phyloP scores from a whole-genome alignment of 2,113 vertebrate genomes.

The Tauraco erythrolophus region DNA sequence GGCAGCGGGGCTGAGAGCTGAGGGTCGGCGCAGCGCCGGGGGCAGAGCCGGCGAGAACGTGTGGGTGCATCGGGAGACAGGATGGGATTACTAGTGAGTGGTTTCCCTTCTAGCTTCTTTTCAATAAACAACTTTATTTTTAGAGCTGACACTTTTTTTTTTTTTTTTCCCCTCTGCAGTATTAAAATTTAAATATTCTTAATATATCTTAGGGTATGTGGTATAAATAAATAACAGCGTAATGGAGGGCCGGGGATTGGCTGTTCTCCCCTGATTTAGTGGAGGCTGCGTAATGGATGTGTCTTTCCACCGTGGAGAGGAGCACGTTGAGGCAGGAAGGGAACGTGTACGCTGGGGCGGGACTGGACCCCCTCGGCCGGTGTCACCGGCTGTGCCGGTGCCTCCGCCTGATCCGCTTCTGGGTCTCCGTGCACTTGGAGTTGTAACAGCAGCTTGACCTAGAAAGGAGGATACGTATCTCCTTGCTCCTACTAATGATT shows the following conservation, averaged over 20 bases:
- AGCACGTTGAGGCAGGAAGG: not conserved
- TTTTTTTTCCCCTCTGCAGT: not conserved
- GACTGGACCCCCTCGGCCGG: not conserved
- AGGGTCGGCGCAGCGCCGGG: not conserved
- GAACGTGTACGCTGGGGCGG: not conserved
- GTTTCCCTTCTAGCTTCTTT: slow-evolving; percentile 62
- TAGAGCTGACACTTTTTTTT: slow-evolving; percentile 41
- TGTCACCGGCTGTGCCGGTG: not conserved
- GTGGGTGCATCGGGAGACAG: slow-evolving; percentile 12
- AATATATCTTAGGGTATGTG: slow-evolving; percentile 65
- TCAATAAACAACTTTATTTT: slow-evolving; percentile 72
- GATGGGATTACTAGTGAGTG: slow-evolving; percentile 55
- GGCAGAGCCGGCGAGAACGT: not conserved
- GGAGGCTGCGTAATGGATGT: slow-evolving; percentile 44
- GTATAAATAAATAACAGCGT: slow-evolving; percentile 68
- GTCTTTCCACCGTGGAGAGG: not conserved
- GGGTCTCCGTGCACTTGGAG: not conserved
- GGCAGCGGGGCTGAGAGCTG: not conserved
- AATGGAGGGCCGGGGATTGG: slow-evolving; percentile 43
- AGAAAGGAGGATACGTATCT: slow-evolving; percentile 9
- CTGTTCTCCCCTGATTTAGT: slow-evolving; percentile 3
- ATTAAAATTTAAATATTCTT: slow-evolving; percentile 71
- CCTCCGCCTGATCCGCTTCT: rapidly evolving
- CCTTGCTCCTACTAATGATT: not conserved
- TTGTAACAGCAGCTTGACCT: slow-evolving; percentile 47